A percentile compares a stretch with the other conserved stretches of the same genome.
phyloP scores from a whole-genome alignment of 2,113 vertebrate genomes.

The Thalassoma bifasciatum region DNA sequence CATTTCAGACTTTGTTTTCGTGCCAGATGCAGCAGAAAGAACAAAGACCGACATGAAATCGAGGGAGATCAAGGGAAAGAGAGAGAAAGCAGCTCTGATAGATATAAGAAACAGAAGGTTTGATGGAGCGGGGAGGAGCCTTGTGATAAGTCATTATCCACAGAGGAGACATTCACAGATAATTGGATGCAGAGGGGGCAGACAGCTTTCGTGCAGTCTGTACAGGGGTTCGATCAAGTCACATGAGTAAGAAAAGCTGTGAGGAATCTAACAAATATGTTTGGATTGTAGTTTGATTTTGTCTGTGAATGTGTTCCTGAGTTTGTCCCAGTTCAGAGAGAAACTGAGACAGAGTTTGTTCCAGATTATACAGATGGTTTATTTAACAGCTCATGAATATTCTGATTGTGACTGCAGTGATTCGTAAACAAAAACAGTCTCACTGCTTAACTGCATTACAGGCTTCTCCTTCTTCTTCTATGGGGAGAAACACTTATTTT shows the following conservation, averaged over 20 bases:
- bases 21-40: background rate
- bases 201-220: background rate
- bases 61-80: constrained; percentile 1
- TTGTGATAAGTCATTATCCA: constrained; percentile 27
- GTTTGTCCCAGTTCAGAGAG: background rate
- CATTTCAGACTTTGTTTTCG: background rate
- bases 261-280: background rate
- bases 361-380: background rate
- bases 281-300: background rate
- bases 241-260: background rate
- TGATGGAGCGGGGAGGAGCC: constrained; percentile 2
- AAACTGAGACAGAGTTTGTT: background rate
- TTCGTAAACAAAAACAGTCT: constrained; percentile 1
- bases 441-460: background rate
- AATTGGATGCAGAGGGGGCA: constrained; percentile 11
- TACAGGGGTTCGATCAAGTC: constrained; percentile 20
- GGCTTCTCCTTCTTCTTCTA: background rate
- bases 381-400: constrained; percentile 39
- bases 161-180: constrained; percentile 16
- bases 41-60: constrained; percentile 3
- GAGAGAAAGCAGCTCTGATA: constrained; percentile 11
- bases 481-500: background rate
- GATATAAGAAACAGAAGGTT: background rate
- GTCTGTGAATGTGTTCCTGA: background rate
- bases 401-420: constrained; percentile 19